phyloP scores from a whole-genome alignment of 2,888 invertebrate genomes.

The Polydrusus pterygomalis region DNA sequence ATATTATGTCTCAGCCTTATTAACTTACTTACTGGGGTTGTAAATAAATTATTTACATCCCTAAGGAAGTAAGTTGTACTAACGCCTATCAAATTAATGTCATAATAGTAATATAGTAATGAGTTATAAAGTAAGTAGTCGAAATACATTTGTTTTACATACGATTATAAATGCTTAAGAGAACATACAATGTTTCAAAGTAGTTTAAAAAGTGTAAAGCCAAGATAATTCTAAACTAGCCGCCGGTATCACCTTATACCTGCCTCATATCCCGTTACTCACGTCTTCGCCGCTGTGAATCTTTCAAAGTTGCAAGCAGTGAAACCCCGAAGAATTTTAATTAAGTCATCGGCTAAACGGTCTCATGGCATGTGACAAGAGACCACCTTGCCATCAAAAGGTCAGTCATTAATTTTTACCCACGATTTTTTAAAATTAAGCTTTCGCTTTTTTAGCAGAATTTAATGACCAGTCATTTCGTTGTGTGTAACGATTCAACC shows the following conservation, averaged over 20 bases:
- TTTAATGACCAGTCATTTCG: constrained; percentile 36
- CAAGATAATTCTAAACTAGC: background rate
- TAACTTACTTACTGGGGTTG: no score
- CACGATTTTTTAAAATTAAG: constrained; percentile 46
- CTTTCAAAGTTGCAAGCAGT: constrained; percentile 7
- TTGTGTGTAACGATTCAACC: constrained; percentile 9
- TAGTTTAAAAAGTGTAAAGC: no score
- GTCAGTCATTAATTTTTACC: constrained; percentile 48
- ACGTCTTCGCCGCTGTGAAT: constrained; percentile 7
- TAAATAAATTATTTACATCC: no score
- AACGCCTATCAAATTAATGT: no score
- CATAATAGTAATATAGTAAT: no score
- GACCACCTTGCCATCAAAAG: constrained; percentile 45
- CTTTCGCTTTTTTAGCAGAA: constrained; percentile 45
- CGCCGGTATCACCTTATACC: constrained; percentile 16
- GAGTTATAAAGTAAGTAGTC: no score
- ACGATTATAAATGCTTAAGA: no score
- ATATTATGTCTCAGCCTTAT: no score
- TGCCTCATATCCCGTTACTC: background rate
- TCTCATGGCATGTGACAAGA: constrained; percentile 41
- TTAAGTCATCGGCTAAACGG: constrained; percentile 40
- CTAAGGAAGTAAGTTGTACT: no score
- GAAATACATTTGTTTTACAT: no score
- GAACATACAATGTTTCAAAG: no score
- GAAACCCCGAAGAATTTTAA: constrained; percentile 31